Conservation (phyloP, 2,888 invertebrate genomes). For the Leptinotarsa haldemani region DNA sequence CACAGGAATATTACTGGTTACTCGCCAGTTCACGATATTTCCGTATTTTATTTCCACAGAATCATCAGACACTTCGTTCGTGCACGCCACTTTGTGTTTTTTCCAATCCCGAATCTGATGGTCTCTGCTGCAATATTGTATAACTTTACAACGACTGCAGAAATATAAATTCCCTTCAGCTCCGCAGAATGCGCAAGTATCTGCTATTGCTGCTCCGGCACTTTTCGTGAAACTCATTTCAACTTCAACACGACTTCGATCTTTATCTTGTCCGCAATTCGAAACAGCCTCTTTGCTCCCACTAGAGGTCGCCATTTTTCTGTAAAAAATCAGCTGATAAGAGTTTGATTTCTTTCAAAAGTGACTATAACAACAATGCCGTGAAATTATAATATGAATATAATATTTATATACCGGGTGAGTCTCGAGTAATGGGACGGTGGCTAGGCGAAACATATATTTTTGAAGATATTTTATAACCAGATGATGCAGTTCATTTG, state of each 20-base stretch:
- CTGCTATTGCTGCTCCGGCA: constrained; percentile 33
- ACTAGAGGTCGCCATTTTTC: constrained; percentile 31
- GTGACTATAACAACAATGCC: not conserved
- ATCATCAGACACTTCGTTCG: constrained; percentile 29
- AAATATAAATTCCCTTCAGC: constrained; percentile 72
- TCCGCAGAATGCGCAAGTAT: constrained; percentile 72
- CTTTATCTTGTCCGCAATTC: constrained; percentile 4
- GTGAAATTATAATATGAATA: not conserved
- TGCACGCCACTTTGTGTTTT: constrained; percentile 71
- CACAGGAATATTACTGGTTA: constrained; percentile 64
- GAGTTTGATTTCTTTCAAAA: not conserved
- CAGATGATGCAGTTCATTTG: no score
- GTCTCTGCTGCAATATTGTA: constrained; percentile 82
- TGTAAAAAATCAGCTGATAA: constrained; percentile 40
- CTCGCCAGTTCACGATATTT: constrained; percentile 52
- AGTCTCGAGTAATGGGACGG: no score
- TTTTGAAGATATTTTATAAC: no score
- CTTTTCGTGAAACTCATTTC: constrained; percentile 43
- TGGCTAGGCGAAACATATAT: no score
- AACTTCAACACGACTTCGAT: constrained; percentile 36
- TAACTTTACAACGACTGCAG: constrained; percentile 79
- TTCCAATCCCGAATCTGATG: constrained; percentile 87
- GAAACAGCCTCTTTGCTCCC: constrained; percentile 15
- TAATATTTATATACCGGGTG: no score
- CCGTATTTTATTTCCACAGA: constrained; percentile 47